A percentile compares a stretch with the other conserved stretches of the same genome.
These are phyloP conservation scores for Lamellibrachia columna DNA, from an alignment of 2,888 invertebrate genomes.

Conservation along the genomic window DNA sequence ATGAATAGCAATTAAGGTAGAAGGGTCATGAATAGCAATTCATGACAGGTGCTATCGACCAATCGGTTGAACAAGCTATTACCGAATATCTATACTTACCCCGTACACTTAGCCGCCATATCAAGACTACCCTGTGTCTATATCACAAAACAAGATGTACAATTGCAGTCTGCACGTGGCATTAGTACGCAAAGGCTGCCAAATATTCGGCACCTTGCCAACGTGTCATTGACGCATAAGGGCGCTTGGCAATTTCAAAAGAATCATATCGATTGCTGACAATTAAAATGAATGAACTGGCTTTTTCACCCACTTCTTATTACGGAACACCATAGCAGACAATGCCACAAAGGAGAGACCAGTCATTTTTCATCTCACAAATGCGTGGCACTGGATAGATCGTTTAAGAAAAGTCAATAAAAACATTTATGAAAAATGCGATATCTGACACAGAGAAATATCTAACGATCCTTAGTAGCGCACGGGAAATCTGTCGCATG, in stretches of 20 bases:
- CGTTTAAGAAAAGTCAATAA: not conserved
- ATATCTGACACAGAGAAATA: not conserved
- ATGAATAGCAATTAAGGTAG: too few species aligned
- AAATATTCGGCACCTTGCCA: not conserved
- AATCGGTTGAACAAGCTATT: too few species aligned
- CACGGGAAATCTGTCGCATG: not conserved
- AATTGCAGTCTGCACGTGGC: conserved; percentile 5
- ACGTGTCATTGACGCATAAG: not conserved
- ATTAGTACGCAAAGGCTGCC: not conserved
- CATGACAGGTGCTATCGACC: too few species aligned
- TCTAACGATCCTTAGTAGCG: not conserved
- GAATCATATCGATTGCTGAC: not conserved
- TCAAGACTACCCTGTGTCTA: too few species aligned
- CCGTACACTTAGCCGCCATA: too few species aligned
- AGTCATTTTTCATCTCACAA: not conserved
- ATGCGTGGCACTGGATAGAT: not conserved
- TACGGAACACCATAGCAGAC: not conserved
- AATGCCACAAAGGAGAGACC: not conserved
- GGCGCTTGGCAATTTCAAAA: not conserved
- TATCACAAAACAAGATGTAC: not conserved
- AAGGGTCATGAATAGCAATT: too few species aligned
- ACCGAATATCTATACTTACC: too few species aligned
- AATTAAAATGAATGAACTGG: not conserved
- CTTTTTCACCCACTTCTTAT: not conserved
- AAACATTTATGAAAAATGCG: not conserved